A percentile compares a stretch with the other conserved stretches of the same genome.
phyloP scores from a whole-genome alignment of 2,113 vertebrate genomes.

The Hydrochoerus hydrochaeris region DNA sequence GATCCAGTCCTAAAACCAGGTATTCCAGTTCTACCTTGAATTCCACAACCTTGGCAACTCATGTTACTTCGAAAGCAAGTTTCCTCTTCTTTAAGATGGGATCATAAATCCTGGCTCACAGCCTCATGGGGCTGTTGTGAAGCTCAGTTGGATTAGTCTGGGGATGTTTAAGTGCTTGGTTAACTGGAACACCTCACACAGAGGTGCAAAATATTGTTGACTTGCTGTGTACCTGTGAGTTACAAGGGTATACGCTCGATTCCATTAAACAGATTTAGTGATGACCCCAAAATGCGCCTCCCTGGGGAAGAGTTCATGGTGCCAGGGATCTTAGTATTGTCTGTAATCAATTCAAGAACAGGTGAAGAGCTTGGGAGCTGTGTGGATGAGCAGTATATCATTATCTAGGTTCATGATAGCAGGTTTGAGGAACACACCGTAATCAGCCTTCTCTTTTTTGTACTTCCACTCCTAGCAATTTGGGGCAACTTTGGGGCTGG shows the following conservation, averaged over 20 bases:
- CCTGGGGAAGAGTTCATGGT: not conserved
- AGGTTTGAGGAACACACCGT: not conserved
- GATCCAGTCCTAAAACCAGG: not conserved
- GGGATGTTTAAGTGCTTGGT: not conserved
- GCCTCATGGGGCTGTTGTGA: not conserved
- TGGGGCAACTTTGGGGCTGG: constrained; percentile 18
- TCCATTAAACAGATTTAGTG: not conserved
- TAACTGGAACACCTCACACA: not conserved
- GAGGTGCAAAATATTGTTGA: not conserved
- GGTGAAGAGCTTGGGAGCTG: not conserved
- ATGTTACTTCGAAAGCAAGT: not conserved
- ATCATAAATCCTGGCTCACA: not conserved
- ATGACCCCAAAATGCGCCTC: not conserved
- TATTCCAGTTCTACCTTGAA: not conserved
- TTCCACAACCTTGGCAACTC: not conserved
- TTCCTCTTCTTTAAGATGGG: not conserved
- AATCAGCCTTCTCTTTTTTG: constrained; percentile 6
- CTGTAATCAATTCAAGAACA: not conserved
- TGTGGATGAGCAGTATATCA: not conserved
- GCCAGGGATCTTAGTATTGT: not conserved
- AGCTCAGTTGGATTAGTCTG: not conserved
- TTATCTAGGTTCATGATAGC: not conserved
- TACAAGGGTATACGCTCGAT: not conserved
- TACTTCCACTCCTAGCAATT: constrained; percentile 29
- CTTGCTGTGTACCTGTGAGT: not conserved